phyloP scores from a whole-genome alignment of 2,888 invertebrate genomes.

The Melanostoma scalare region DNA sequence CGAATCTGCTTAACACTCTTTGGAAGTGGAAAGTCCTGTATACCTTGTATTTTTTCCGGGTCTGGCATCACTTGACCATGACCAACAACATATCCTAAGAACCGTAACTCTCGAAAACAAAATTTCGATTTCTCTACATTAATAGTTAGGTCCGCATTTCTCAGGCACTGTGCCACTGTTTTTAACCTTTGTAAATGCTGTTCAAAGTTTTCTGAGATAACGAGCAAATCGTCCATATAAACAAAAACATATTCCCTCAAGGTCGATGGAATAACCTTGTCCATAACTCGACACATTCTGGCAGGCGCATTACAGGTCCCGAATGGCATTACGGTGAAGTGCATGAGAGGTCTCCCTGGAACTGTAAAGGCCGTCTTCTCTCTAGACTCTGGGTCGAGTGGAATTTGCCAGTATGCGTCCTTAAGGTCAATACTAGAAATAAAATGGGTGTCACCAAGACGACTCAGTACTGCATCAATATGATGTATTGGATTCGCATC shows the following conservation, averaged over 20 bases:
- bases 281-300: constrained; percentile 55
- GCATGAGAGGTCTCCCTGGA: constrained; percentile 54
- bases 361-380: constrained; percentile 74
- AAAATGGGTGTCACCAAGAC: constrained; percentile 14
- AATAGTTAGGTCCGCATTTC: constrained; percentile 52
- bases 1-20: constrained; percentile 68
- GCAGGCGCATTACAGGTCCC: constrained; percentile 55
- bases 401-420: constrained; percentile 54
- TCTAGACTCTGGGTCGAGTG: constrained; percentile 12
- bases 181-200: constrained; percentile 32
- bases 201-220: constrained; percentile 47
- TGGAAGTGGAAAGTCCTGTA: constrained; percentile 43
- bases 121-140: constrained; percentile 50
- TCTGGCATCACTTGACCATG: constrained; percentile 38
- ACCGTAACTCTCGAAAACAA: constrained; percentile 37
- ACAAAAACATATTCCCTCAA: constrained; percentile 52
- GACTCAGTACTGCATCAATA: constrained; percentile 73
- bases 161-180: constrained; percentile 39
- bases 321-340: constrained; percentile 63
- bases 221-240: constrained; percentile 57
- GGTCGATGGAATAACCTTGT: constrained; percentile 43
- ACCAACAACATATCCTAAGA: constrained; percentile 51
- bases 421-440: constrained; percentile 73
- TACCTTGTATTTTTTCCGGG: constrained; percentile 36
- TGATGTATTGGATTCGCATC: constrained; percentile 57